These are phyloP conservation scores for Apamea epomidion DNA, from an alignment of 2,888 invertebrate species.

Conservation along the genomic window DNA sequence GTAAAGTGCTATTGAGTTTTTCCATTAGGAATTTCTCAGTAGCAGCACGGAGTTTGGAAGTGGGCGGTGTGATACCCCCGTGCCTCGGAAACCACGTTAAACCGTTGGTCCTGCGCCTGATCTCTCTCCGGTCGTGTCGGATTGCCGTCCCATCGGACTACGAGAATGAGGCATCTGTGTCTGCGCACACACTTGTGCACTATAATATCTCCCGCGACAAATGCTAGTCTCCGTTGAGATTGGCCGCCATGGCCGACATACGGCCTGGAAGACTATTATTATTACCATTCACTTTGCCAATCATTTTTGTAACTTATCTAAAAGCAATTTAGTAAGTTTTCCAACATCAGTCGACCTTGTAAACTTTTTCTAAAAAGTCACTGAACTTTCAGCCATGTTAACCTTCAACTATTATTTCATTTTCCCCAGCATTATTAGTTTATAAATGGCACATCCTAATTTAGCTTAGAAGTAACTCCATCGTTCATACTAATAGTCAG, in stretches of 20 bases:
- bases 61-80: neutral
- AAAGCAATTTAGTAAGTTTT: neutral
- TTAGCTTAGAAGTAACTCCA: slow-evolving; percentile 27
- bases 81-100: neutral
- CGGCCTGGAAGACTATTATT: neutral
- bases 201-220: neutral
- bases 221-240: neutral
- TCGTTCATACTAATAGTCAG: slow-evolving; percentile 32
- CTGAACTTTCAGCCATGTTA: neutral
- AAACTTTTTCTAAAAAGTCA: neutral
- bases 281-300: neutral
- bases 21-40: neutral
- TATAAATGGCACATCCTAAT: slow-evolving; percentile 11
- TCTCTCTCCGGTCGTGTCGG: neutral
- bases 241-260: neutral
- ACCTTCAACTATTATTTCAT: neutral
- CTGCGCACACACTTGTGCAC: neutral
- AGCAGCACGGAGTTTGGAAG: neutral
- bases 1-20: neutral
- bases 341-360: neutral
- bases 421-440: neutral
- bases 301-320: too few species aligned
- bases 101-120: neutral
- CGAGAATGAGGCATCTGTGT: neutral
- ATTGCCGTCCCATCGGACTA: neutral